A percentile compares a stretch with the other conserved stretches of the same genome.
Conservation (phyloP, 2,888 invertebrate species). For the Rhaphigaster nebulosa region DNA sequence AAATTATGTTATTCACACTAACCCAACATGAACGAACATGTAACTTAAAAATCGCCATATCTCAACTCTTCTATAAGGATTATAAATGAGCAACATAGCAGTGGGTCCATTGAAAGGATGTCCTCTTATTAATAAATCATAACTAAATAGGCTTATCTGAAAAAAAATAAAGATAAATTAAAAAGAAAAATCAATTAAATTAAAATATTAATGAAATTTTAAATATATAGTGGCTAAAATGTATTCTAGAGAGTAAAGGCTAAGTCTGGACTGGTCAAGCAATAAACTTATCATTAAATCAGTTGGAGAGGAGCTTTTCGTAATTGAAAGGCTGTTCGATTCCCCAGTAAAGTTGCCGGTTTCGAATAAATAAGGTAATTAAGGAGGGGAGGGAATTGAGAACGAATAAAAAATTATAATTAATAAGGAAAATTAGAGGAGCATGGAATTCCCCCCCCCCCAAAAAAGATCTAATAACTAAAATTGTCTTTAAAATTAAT, state of each 20-base stretch:
- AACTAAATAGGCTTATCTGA: slow-evolving; percentile 66
- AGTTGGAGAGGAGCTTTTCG: too few relatives aligned
- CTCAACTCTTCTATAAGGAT: slow-evolving; percentile 87
- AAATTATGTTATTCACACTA: slow-evolving; percentile 70
- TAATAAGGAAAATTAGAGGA: too few relatives aligned
- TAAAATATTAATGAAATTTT: background rate
- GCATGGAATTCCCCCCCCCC: too few relatives aligned
- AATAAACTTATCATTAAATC: background rate
- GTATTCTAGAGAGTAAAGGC: background rate
- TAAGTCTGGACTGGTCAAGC: background rate
- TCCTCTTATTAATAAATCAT: slow-evolving; percentile 66
- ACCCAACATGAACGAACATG: slow-evolving; percentile 97
- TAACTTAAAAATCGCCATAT: slow-evolving; percentile 95
- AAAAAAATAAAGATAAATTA: slow-evolving; percentile 58
- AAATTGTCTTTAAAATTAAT: too few relatives aligned
- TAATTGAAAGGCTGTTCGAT: too few relatives aligned
- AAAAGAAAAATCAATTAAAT: background rate
- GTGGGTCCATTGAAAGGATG: slow-evolving; percentile 81
- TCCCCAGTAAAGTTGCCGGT: too few relatives aligned
- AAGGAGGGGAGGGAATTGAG: too few relatives aligned
- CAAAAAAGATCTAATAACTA: too few relatives aligned
- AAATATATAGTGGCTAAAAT: too few relatives aligned
- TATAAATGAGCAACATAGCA: slow-evolving; percentile 87
- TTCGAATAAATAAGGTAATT: too few relatives aligned
- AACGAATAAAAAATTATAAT: too few relatives aligned